Evolutionary conservation across 2,113 vertebrate species (phyloP).

Genomic region (Callipepla squamata): DNA sequence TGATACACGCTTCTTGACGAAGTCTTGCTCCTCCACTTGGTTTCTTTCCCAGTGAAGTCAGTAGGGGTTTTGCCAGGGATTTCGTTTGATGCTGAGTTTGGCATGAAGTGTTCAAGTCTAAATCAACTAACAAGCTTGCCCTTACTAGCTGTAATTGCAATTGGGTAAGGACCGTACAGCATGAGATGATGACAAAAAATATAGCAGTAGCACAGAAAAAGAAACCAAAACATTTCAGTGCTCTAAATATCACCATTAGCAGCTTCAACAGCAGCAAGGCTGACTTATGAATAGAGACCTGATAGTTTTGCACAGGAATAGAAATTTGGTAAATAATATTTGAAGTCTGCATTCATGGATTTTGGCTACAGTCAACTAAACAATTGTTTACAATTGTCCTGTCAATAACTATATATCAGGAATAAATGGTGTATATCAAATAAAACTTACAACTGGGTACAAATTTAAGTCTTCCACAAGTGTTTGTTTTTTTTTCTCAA

Average conservation of each 20-base stretch:
- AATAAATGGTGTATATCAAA: neutral
- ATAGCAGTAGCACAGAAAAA: neutral
- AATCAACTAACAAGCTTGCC: neutral
- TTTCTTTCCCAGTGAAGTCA: conserved; percentile 48
- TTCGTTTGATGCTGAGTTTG: conserved; percentile 13
- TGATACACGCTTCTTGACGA: neutral
- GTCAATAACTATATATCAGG: neutral
- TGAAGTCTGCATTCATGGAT: neutral
- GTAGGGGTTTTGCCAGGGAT: conserved; percentile 27
- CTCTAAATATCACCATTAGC: neutral
- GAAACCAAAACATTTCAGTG: neutral
- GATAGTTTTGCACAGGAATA: neutral
- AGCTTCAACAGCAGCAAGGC: neutral
- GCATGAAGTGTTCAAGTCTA: neutral
- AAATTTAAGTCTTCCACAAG: neutral
- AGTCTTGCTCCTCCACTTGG: conserved; percentile 28
- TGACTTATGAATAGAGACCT: neutral
- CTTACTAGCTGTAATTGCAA: neutral
- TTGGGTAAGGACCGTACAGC: neutral
- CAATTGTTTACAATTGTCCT: neutral
- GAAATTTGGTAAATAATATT: neutral
- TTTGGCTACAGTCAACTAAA: neutral
- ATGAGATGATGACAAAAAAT: neutral
- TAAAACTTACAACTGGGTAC: neutral
- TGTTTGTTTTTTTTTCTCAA: neutral